Conservation (phyloP, 1,140 invertebrate species). For the Caenorhabditis tropicalis region DNA sequence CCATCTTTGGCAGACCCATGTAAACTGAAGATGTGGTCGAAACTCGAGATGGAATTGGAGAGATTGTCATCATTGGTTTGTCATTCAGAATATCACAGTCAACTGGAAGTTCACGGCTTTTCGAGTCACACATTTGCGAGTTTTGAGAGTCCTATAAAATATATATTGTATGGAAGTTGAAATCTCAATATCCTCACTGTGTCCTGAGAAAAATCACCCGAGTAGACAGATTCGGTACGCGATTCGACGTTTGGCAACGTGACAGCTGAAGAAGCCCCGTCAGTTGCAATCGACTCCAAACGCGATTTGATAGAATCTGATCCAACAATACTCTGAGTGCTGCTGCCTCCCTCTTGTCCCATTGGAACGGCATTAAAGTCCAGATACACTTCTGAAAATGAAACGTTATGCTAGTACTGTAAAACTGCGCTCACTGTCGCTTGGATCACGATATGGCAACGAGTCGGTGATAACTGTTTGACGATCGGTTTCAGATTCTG, state of each 20-base stretch:
- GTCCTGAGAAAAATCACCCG: not conserved
- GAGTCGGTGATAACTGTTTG: slow-evolving; percentile 34
- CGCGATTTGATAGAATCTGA: not conserved
- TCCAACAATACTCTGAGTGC: not conserved
- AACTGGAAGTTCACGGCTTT: slow-evolving; percentile 18
- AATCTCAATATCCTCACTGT: not conserved
- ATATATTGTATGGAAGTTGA: not conserved
- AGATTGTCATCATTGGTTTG: not conserved
- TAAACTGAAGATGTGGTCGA: not conserved
- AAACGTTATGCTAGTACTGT: not conserved
- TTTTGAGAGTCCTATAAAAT: not conserved
- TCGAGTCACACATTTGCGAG: not conserved
- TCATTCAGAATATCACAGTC: slow-evolving; percentile 13
- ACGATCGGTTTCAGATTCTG: not conserved
- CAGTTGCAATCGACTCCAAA: not conserved
- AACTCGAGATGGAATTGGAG: not conserved
- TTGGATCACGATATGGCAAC: slow-evolving; percentile 13
- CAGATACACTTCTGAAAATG: not conserved
- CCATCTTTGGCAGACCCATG: not conserved
- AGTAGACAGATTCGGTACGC: not conserved
- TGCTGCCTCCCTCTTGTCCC: not conserved
- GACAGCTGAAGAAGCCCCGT: not conserved
- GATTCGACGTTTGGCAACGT: not conserved
- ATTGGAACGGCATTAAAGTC: not conserved
- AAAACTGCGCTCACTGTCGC: not conserved